Evolutionary conservation across 2,797 vertebrate genomes (phyloP).

Genomic region (Coregonus sp.): DNA sequence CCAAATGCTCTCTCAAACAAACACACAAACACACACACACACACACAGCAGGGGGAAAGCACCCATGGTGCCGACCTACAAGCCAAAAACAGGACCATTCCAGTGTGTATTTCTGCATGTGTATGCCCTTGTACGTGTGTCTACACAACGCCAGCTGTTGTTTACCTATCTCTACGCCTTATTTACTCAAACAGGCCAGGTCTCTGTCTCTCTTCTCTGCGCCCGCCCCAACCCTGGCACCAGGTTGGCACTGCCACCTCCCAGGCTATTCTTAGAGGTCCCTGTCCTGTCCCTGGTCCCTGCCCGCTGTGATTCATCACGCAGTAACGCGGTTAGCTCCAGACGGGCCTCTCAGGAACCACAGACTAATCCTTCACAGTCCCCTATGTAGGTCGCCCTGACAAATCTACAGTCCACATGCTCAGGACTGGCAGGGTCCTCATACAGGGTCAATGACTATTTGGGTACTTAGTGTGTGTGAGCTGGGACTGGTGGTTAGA

Average conservation of each 20-base stretch:
- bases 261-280: slow-evolving; percentile 70
- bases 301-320: slow-evolving; percentile 65
- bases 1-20: not conserved
- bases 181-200: slow-evolving; percentile 85
- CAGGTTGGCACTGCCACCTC: slow-evolving; percentile 40
- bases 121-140: slow-evolving; percentile 1
- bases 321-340: slow-evolving; percentile 56
- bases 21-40: not conserved
- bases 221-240: slow-evolving; percentile 33
- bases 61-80: not conserved
- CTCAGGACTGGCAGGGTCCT: slow-evolving; percentile 23
- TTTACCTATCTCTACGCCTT: slow-evolving; percentile 82
- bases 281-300: slow-evolving; percentile 31
- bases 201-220: slow-evolving; percentile 51
- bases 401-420: slow-evolving; percentile 29
- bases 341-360: slow-evolving; percentile 35
- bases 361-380: slow-evolving; percentile 52
- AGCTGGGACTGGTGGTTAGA: too few species aligned
- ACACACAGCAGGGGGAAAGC: not conserved
- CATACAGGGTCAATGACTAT: not conserved
- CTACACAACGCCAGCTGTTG: slow-evolving; percentile 75
- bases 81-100: too few species aligned
- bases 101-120: slow-evolving; percentile 13
- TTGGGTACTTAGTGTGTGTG: not conserved
- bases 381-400: slow-evolving; percentile 60